Percentiles rank a stretch among this genome's conserved stretches.
Evolutionary conservation across 2,113 vertebrate genomes (phyloP).

Genomic region (Tenrec ecaudatus): DNA sequence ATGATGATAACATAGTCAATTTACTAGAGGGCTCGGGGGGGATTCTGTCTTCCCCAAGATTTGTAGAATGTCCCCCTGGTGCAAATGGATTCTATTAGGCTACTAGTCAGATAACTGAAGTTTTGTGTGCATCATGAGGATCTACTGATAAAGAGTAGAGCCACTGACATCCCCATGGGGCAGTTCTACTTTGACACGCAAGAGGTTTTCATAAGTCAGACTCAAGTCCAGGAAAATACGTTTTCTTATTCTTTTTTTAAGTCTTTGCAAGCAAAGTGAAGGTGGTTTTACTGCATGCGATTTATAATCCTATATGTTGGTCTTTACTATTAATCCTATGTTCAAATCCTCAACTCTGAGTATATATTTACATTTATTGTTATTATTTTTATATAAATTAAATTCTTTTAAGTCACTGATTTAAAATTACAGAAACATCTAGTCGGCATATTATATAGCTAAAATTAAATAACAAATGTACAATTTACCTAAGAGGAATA

Average conservation of each 20-base stretch:
- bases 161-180: neutral
- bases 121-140: neutral
- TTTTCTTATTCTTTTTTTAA: neutral
- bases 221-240: neutral
- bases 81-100: neutral
- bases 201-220: neutral
- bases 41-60: neutral
- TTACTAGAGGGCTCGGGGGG: neutral
- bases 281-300: neutral
- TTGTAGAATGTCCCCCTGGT: neutral
- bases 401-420: conserved; percentile 30
- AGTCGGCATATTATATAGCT: conserved; percentile 12
- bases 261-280: neutral
- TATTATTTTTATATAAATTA: neutral
- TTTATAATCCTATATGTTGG: conserved; percentile 6
- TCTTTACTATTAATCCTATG: neutral
- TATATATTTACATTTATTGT: neutral
- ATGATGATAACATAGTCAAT: neutral
- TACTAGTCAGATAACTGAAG: neutral
- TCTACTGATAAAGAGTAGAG: neutral
- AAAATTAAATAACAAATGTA: neutral
- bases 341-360: neutral
- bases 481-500: neutral
- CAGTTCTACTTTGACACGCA: neutral
- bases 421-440: neutral